Evolutionary conservation across 2,113 vertebrate species (phyloP).

Genomic region (Phaethon lepturus): DNA sequence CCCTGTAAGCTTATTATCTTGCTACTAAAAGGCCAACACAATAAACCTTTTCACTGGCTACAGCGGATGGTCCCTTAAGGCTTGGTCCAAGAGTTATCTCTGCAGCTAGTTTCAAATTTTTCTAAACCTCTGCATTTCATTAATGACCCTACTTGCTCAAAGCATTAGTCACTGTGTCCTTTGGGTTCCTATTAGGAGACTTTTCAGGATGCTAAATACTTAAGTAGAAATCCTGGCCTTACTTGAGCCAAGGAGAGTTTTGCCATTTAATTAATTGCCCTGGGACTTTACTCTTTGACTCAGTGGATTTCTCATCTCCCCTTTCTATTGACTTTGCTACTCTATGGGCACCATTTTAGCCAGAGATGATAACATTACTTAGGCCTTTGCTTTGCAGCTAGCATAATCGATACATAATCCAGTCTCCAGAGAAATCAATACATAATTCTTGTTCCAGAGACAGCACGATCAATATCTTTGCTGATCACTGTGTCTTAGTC

Average conservation of each 20-base stretch:
- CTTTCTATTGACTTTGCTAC: constrained; percentile 56
- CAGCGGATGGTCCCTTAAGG: background rate
- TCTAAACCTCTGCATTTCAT: constrained; percentile 9
- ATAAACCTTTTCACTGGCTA: background rate
- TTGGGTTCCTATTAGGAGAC: constrained; percentile 11
- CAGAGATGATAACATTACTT: constrained; percentile 53
- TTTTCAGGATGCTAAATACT: constrained; percentile 47
- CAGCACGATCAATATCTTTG: constrained; percentile 12
- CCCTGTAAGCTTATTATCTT: background rate
- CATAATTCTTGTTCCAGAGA: constrained; percentile 52
- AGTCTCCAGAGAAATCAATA: constrained; percentile 63
- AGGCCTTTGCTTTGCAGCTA: constrained; percentile 26
- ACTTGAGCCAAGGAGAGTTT: constrained; percentile 17
- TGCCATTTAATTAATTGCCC: constrained; percentile 51
- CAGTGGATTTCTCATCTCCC: constrained; percentile 61
- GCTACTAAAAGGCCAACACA: constrained; percentile 1
- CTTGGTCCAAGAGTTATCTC: background rate
- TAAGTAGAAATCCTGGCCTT: constrained; percentile 18
- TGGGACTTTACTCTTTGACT: constrained; percentile 52
- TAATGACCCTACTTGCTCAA: constrained; percentile 19
- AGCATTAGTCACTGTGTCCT: background rate
- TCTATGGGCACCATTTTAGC: constrained; percentile 33
- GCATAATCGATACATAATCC: constrained; percentile 44
- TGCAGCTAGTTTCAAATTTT: background rate
- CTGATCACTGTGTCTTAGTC: constrained; percentile 35